These are phyloP conservation scores for Echinarachnius parma DNA, from an alignment of 53 echinoderm and acorn worm genomes.

Conservation along the genomic window DNA sequence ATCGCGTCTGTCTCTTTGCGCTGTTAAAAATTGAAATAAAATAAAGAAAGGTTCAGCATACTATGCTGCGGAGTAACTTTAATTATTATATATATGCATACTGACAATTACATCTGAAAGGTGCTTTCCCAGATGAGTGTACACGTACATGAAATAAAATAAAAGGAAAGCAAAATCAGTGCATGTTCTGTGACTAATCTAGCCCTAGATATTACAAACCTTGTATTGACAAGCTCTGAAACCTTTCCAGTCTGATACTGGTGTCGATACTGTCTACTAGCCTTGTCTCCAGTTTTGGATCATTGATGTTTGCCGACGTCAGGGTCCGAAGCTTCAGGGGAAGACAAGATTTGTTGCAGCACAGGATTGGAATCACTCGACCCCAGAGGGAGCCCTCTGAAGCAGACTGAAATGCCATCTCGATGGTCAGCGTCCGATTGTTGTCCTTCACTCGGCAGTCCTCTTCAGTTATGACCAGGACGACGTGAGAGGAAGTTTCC, in stretches of 20 bases:
- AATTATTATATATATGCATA: no score
- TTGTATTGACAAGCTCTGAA: no score
- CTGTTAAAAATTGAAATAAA: no score
- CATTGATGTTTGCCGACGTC: neutral
- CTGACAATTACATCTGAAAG: no score
- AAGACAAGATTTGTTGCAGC: neutral
- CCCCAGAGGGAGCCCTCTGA: neutral
- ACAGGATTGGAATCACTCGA: neutral
- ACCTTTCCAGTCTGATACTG: neutral
- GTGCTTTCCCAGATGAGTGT: no score
- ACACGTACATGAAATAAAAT: no score
- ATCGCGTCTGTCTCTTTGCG: no score
- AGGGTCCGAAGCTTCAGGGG: neutral
- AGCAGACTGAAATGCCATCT: slow-evolving; percentile 15
- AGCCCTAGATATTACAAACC: no score
- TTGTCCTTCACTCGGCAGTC: neutral
- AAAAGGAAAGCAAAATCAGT: no score
- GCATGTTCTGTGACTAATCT: no score
- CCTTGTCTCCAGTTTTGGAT: neutral
- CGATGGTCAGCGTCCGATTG: neutral
- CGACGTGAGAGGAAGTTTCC: slow-evolving; percentile 2
- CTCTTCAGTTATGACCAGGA: neutral
- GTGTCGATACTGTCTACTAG: neutral
- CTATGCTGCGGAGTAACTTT: no score
- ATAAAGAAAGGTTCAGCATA: no score